Conservation (phyloP, 2,797 vertebrate species). For the Coendou prehensilis region DNA sequence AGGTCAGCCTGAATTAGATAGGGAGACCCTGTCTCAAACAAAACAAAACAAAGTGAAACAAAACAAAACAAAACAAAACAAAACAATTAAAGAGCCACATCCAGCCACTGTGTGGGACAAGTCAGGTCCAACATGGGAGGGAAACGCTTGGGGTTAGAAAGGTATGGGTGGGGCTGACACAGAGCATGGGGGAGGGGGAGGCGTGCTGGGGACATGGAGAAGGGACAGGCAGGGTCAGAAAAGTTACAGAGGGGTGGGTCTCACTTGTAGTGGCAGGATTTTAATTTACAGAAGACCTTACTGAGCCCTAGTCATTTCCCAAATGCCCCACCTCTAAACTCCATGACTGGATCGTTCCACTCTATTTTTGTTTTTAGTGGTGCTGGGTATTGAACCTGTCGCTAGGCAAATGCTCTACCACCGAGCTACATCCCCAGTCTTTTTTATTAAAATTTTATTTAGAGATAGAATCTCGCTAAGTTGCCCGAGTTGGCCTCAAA, state of each 20-base stretch:
- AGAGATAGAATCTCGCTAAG: not conserved
- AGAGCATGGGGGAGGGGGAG: not conserved
- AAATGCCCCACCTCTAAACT: too few relatives aligned
- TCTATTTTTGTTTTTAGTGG: not conserved
- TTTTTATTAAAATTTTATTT: not conserved
- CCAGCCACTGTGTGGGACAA: not conserved
- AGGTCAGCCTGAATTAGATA: not conserved
- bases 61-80: not conserved
- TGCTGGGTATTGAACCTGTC: not conserved
- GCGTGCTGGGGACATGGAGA: not conserved
- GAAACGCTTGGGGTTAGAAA: too few relatives aligned
- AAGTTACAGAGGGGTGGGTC: not conserved
- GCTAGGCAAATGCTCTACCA: not conserved
- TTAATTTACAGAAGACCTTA: not conserved
- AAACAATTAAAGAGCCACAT: not conserved
- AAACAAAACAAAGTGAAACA: not conserved
- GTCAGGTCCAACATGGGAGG: not conserved
- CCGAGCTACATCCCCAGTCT: not conserved
- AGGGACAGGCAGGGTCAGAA: too few relatives aligned
- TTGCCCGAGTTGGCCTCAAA: not conserved
- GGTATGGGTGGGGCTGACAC: not conserved
- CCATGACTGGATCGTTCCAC: too few relatives aligned
- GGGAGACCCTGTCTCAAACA: not conserved
- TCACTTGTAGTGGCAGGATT: not conserved
- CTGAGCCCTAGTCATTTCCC: too few relatives aligned